Base-by-base conservation (phyloP, 2,113 vertebrate species). In the Ascaphus truei region DNA sequence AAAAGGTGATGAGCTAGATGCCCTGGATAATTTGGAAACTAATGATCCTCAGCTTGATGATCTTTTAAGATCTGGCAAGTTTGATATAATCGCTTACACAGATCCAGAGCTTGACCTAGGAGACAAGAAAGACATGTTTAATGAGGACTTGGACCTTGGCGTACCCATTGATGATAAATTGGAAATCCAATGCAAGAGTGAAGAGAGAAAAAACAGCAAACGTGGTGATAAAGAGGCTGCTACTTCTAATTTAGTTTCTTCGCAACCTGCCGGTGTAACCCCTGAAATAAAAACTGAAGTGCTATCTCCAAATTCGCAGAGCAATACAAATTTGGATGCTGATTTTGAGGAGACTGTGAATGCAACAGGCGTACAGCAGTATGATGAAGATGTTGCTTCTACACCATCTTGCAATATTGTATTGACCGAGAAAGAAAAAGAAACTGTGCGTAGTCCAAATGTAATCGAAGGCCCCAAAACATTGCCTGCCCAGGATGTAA, bases 91-190 rank as follows among this genome's bases (percentile, higher is more conserved):
- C 50, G 97, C 97, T 1, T 99, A 98, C 48, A 93, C 97, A 4
- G 97, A 99, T 74, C 96, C 97, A 1, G 97, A 96, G 60, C 92
- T 96, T 55, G 93, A 98, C 66, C 79, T 96, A 7, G 95, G 92
- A 16, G 96, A 98, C 85, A 99, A 98, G 80, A 98, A 96, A 72
- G 92, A 95, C 76, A 92, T 98, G 93, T 98, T 99, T 74, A 97
- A 91, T 4, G 96, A 96, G 75, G 96, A 98, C 48, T 81, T 99
- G 36, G 97, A 98, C 65, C 91, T 98, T 2, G 87, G 33, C 36
- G 97, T 96, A 41, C 80, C 91, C 0, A 85, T 90, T 23, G 94
- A 96, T 73, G 97, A 98, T 52, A 91, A 90, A 59, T 55, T 90
- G 33, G 88, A 88, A 71, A 76, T 84, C 31, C 88, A 83, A 3